Evolutionary conservation across 2,888 invertebrate genomes (phyloP).

Genomic region (Ectobius pallidus): DNA sequence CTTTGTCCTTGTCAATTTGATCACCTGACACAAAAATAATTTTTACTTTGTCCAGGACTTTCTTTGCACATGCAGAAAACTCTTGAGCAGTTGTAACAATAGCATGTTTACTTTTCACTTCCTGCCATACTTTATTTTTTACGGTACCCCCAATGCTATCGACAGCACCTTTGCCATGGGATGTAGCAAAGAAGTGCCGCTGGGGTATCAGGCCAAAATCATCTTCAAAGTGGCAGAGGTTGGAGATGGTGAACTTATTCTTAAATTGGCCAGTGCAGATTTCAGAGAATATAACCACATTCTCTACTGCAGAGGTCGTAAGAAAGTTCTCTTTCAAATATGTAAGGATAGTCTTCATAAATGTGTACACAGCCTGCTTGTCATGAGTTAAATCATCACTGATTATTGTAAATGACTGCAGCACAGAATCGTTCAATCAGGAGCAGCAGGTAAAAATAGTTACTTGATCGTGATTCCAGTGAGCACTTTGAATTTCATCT

Average conservation of each 20-base stretch:
- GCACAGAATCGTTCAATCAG: not conserved
- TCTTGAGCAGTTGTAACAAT: too few species aligned
- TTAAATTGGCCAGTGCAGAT: not conserved
- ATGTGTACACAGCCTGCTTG: too few species aligned
- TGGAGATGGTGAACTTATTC: conserved; percentile 5
- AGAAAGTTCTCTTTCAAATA: too few species aligned
- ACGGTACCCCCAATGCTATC: conserved; percentile 1
- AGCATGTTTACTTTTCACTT: not conserved
- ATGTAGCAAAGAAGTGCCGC: conserved; percentile 6
- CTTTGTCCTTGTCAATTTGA: too few species aligned
- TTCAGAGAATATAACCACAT: conserved; percentile 5
- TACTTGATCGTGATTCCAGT: not conserved
- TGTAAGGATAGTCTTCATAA: too few species aligned
- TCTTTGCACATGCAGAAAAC: not conserved
- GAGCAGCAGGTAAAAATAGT: not conserved
- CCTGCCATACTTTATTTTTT: not conserved
- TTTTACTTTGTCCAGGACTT: not conserved
- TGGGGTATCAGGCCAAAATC: not conserved
- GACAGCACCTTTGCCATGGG: conserved; percentile 7
- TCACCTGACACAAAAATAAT: too few species aligned
- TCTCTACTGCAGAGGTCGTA: not conserved
- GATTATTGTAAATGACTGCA: not conserved
- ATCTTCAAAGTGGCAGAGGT: conserved; percentile 6
- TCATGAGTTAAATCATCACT: not conserved
- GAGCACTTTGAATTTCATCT: too few species aligned